These are phyloP conservation scores for Damaliscus lunatus DNA, from an alignment of 2,113 vertebrate species.

Conservation along the genomic window DNA sequence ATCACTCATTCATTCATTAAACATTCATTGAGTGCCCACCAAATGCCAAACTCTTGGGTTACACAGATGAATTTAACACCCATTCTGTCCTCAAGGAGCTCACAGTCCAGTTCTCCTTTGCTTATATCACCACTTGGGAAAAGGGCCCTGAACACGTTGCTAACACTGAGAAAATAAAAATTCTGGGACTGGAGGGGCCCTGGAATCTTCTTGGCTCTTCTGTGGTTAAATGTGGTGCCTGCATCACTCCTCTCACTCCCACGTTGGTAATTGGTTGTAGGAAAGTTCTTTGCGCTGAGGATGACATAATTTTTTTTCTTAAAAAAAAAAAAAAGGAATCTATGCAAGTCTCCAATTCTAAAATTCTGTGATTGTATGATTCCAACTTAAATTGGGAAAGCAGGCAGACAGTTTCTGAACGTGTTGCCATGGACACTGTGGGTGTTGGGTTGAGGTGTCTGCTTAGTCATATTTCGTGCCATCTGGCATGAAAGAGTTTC, in stretches of 20 bases:
- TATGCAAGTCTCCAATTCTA: slow-evolving; percentile 39
- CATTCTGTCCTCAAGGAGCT: not conserved
- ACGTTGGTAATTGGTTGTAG: not conserved
- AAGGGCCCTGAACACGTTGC: not conserved
- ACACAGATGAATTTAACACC: not conserved
- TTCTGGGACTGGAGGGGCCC: not conserved
- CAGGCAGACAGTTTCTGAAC: not conserved
- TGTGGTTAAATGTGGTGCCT: not conserved
- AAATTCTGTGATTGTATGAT: slow-evolving; percentile 33
- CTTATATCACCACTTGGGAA: not conserved
- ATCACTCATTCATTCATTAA: not conserved
- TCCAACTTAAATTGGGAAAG: slow-evolving; percentile 53
- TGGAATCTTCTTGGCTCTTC: not conserved
- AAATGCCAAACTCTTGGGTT: not conserved
- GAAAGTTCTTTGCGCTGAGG: slow-evolving; percentile 19
- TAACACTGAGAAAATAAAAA: not conserved
- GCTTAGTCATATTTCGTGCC: slow-evolving; percentile 51
- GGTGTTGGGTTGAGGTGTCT: not conserved
- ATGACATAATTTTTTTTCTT: slow-evolving; percentile 22
- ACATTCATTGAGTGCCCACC: not conserved
- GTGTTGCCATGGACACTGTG: slow-evolving; percentile 47
- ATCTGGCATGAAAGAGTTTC: slow-evolving; percentile 22
- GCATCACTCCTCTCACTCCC: not conserved
- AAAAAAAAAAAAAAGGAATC: not conserved
- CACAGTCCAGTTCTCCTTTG: not conserved